These are phyloP conservation scores for Triplophysa rosa DNA, from an alignment of 2,113 vertebrate species.

Conservation along the genomic window DNA sequence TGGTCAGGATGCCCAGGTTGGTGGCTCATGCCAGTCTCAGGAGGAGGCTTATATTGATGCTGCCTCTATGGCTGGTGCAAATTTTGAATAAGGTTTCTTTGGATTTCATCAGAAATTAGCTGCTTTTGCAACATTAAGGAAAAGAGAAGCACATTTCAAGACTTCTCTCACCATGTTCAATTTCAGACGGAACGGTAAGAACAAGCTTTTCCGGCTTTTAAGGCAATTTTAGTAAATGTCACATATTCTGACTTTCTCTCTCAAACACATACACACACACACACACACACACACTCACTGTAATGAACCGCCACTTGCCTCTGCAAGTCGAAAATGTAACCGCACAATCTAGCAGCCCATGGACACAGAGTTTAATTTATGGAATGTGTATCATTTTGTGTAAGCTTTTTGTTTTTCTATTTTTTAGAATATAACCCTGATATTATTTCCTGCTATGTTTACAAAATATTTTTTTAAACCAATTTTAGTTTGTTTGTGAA, in stretches of 20 bases:
- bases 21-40: constrained; percentile 10
- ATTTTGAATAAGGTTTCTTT: constrained; percentile 41
- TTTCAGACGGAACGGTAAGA: constrained; percentile 6
- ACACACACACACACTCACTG: background rate
- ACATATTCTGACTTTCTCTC: background rate
- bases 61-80: constrained; percentile 25
- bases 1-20: constrained; percentile 9
- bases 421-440: no score
- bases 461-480: no score
- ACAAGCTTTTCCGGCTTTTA: constrained; percentile 23
- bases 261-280: background rate
- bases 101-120: constrained; percentile 48
- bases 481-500: background rate
- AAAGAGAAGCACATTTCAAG: constrained; percentile 17
- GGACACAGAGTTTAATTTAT: no score
- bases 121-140: constrained; percentile 30
- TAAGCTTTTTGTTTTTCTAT: no score
- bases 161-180: constrained; percentile 20
- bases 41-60: background rate
- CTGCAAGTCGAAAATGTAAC: constrained; percentile 29
- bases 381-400: no score
- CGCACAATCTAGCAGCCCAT: background rate
- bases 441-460: no score
- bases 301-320: constrained; percentile 47
- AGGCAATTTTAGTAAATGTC: constrained; percentile 54